Percentiles rank a stretch among this genome's conserved stretches.
These are phyloP conservation scores for Tragopan temminckii DNA, from an alignment of 2,797 vertebrate species.

Conservation along the genomic window DNA sequence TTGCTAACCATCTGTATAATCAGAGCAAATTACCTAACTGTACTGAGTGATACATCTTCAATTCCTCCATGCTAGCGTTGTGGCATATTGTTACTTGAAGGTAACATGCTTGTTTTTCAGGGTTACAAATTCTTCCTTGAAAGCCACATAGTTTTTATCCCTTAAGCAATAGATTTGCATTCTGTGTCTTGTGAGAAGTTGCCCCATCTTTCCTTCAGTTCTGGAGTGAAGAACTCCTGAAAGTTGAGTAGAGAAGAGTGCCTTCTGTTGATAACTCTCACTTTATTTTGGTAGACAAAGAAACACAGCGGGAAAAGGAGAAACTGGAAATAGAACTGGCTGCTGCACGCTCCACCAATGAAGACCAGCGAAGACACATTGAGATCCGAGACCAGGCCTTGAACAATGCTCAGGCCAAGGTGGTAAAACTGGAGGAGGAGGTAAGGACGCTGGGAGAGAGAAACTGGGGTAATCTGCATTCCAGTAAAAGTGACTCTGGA, in stretches of 20 bases:
- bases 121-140: constrained; percentile 24
- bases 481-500: not conserved
- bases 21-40: constrained; percentile 50
- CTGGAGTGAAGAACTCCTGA: not conserved
- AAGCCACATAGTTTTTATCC: not conserved
- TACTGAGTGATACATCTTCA: constrained; percentile 30
- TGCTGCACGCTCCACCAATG: constrained; percentile 91
- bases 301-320: constrained; percentile 93
- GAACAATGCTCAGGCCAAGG: constrained; percentile 97
- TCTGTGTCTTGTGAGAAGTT: not conserved
- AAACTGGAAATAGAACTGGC: constrained; percentile 95
- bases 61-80: not conserved
- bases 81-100: constrained; percentile 2
- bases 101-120: constrained; percentile 21
- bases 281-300: constrained; percentile 88
- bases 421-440: constrained; percentile 98
- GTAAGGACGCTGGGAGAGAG: constrained; percentile 77
- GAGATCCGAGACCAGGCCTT: constrained; percentile 98
- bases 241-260: not conserved
- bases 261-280: not conserved
- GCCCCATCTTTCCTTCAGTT: not conserved
- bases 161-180: not conserved
- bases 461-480: not conserved
- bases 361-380: constrained; percentile 97
- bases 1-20: constrained; percentile 49